Percentiles rank a stretch among this genome's conserved stretches.
Evolutionary conservation across 1,140 invertebrate genomes (phyloP).

Genomic region (Parapsyche elsis): DNA sequence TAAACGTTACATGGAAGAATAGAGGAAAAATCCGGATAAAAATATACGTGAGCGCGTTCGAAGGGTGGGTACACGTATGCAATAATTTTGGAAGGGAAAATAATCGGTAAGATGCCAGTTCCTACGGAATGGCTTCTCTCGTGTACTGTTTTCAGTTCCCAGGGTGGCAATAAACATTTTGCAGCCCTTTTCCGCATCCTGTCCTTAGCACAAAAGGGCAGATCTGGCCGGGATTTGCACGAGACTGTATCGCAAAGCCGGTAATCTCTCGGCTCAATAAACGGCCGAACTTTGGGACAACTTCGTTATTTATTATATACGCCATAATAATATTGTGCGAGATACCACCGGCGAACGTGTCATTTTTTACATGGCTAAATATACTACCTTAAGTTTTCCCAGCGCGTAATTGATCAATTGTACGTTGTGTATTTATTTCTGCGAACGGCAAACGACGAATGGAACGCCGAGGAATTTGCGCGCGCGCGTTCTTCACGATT

Average conservation of each 20-base stretch:
- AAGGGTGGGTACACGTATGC: not conserved
- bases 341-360: slow-evolving; percentile 15
- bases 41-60: too few relatives aligned
- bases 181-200: slow-evolving; percentile 37
- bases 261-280: slow-evolving; percentile 50
- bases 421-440: not conserved
- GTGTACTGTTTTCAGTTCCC: slow-evolving; percentile 28
- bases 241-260: slow-evolving; percentile 45
- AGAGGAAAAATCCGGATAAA: too few relatives aligned
- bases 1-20: too few relatives aligned
- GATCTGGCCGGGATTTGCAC: slow-evolving; percentile 41
- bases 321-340: slow-evolving; percentile 5
- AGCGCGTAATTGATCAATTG: not conserved
- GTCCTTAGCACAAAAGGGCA: slow-evolving; percentile 42
- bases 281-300: slow-evolving; percentile 45
- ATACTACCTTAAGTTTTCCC: not conserved
- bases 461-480: not conserved
- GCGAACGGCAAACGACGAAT: not conserved
- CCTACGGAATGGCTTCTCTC: slow-evolving; percentile 2
- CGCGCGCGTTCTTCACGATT: not conserved
- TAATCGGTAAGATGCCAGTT: slow-evolving; percentile 30
- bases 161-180: slow-evolving; percentile 42
- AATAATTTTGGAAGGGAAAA: slow-evolving; percentile 22
- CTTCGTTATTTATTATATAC: slow-evolving; percentile 35
- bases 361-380: slow-evolving; percentile 34